A percentile compares a stretch with the other conserved stretches of the same genome.
Evolutionary conservation across 2,797 vertebrate genomes (phyloP).

Genomic region (Cryptoprocta ferox): DNA sequence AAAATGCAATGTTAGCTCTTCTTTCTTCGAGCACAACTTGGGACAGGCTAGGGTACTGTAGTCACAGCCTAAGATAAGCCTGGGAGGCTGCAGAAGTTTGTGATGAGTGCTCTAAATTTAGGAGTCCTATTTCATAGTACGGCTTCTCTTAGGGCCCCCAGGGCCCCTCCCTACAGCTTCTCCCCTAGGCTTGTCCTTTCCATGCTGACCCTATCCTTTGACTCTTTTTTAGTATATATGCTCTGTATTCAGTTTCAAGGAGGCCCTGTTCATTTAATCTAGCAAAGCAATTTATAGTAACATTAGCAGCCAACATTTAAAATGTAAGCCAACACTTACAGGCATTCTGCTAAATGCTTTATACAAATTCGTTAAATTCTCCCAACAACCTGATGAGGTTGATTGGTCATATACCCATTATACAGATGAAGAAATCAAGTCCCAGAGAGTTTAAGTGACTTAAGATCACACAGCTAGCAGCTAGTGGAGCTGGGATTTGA

Average conservation of each 20-base stretch:
- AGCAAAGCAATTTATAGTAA: conserved; percentile 21
- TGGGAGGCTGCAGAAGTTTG: conserved; percentile 4
- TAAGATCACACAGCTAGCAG: conserved; percentile 1
- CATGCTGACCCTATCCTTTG: background rate
- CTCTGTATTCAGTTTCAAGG: background rate
- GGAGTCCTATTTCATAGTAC: background rate
- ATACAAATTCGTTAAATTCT: conserved; percentile 12
- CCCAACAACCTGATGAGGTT: background rate
- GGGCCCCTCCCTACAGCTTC: background rate
- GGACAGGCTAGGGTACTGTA: background rate
- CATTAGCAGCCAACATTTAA: background rate
- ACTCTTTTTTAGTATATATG: background rate
- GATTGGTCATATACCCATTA: background rate
- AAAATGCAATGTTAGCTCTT: conserved; percentile 49
- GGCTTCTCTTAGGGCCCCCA: background rate
- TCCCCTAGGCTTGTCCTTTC: background rate
- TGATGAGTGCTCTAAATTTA: background rate
- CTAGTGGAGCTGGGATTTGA: conserved; percentile 18
- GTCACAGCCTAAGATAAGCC: background rate
- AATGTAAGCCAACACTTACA: background rate
- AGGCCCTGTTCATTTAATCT: background rate
- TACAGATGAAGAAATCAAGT: conserved; percentile 32
- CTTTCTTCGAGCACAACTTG: conserved; percentile 47
- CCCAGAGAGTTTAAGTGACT: background rate
- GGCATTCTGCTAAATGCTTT: conserved; percentile 22